Conservation (phyloP, 2,797 vertebrate species). For the Steatocranus sp. region DNA sequence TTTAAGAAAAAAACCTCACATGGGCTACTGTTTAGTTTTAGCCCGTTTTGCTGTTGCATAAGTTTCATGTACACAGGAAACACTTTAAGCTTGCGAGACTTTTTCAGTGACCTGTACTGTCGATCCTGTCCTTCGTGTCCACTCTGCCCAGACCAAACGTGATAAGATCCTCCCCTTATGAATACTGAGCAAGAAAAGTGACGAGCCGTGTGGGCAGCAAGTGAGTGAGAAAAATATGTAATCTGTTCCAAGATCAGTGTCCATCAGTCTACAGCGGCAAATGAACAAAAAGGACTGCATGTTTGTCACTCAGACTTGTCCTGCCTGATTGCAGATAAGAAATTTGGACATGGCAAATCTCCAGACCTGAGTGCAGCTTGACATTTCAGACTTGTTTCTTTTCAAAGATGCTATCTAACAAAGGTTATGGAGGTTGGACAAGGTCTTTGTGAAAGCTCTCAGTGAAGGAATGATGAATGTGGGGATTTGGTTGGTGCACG, state of each 20-base stretch:
- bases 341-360: background rate
- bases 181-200: background rate
- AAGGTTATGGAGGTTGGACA: background rate
- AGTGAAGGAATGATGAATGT: background rate
- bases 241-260: constrained; percentile 54
- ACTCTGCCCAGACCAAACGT: background rate
- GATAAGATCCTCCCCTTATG: constrained; percentile 41
- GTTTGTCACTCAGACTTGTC: constrained; percentile 39
- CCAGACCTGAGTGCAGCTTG: constrained; percentile 17
- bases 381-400: constrained; percentile 47
- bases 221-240: constrained; percentile 25
- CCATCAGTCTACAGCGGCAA: constrained; percentile 8
- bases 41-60: background rate
- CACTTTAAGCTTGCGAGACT: background rate
- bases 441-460: background rate
- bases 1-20: background rate
- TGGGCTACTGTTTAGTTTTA: constrained; percentile 2
- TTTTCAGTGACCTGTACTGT: background rate
- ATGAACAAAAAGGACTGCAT: constrained; percentile 36
- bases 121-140: background rate
- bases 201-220: constrained; percentile 3
- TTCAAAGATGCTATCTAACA: background rate
- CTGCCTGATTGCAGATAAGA: constrained; percentile 37
- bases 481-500: background rate
- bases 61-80: background rate